Conservation (phyloP, 2,797 vertebrate genomes). For the Lepus townsendii region DNA sequence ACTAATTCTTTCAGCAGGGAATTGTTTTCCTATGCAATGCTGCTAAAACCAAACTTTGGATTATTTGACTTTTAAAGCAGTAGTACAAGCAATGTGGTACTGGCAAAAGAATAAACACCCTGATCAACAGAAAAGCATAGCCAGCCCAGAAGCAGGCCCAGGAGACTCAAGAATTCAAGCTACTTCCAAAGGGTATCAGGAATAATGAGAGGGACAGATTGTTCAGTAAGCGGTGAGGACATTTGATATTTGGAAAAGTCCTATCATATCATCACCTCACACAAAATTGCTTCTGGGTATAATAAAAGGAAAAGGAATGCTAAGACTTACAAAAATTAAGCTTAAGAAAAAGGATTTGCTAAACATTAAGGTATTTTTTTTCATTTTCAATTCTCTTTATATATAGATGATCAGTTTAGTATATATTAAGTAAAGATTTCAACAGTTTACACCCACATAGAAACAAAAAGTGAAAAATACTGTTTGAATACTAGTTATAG, state of each 20-base stretch:
- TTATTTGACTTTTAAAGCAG: neutral
- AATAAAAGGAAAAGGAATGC: neutral
- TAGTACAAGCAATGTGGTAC: neutral
- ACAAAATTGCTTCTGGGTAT: neutral
- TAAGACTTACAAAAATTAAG: neutral
- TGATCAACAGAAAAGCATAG: neutral
- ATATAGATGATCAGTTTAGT: too few species aligned
- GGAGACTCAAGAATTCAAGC: neutral
- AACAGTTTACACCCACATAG: too few species aligned
- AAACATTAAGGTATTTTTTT: neutral
- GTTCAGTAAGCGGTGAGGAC: neutral
- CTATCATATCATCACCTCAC: neutral
- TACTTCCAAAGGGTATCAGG: neutral
- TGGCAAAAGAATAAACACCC: neutral
- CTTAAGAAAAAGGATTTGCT: neutral
- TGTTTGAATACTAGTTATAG: too few species aligned
- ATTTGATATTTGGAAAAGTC: neutral
- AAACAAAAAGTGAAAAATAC: too few species aligned
- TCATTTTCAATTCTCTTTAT: too few species aligned
- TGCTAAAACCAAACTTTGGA: neutral
- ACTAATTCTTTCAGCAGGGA: slow-evolving; percentile 11
- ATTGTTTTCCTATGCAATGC: neutral
- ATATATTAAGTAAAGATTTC: too few species aligned
- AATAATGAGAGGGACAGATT: neutral
- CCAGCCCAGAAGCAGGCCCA: neutral